phyloP scores from a whole-genome alignment of 2,888 invertebrate species.

The Lasioglossum leucozonium region DNA sequence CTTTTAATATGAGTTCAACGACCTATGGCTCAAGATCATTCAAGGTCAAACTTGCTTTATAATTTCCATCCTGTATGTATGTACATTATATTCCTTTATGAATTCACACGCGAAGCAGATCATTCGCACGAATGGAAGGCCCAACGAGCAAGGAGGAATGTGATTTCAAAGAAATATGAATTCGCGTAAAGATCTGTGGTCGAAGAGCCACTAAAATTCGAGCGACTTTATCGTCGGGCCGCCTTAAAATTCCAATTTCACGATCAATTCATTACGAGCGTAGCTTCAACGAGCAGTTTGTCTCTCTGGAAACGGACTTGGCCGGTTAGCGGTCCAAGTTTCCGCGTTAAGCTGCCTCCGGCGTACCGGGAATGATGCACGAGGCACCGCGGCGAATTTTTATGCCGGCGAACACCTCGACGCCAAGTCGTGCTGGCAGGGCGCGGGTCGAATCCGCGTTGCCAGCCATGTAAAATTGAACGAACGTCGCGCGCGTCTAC shows the following conservation, averaged over 20 bases:
- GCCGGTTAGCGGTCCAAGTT: conserved; percentile 52
- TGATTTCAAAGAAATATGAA: background rate
- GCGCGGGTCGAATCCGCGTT: conserved; percentile 29
- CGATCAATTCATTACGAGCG: background rate
- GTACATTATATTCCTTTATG: too few species aligned
- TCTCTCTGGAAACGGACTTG: conserved; percentile 23
- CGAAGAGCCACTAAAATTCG: background rate
- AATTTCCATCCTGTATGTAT: too few species aligned
- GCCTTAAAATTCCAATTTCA: background rate
- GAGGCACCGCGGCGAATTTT: conserved; percentile 69
- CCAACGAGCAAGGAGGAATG: too few species aligned
- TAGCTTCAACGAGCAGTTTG: background rate
- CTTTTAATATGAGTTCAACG: too few species aligned
- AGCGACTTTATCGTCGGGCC: background rate
- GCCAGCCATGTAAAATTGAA: conserved; percentile 47
- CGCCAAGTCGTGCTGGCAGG: conserved; percentile 21
- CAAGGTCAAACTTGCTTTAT: too few species aligned
- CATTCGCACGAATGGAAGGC: too few species aligned
- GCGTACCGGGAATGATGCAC: conserved; percentile 56
- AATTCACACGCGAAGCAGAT: too few species aligned
- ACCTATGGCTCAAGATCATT: too few species aligned
- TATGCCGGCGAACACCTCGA: conserved; percentile 52
- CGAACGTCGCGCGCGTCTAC: conserved; percentile 49
- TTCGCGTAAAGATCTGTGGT: background rate
- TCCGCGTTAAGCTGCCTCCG: conserved; percentile 69